Base-by-base conservation (phyloP, 2,113 vertebrate genomes). In the Falcunculus frontatus region DNA sequence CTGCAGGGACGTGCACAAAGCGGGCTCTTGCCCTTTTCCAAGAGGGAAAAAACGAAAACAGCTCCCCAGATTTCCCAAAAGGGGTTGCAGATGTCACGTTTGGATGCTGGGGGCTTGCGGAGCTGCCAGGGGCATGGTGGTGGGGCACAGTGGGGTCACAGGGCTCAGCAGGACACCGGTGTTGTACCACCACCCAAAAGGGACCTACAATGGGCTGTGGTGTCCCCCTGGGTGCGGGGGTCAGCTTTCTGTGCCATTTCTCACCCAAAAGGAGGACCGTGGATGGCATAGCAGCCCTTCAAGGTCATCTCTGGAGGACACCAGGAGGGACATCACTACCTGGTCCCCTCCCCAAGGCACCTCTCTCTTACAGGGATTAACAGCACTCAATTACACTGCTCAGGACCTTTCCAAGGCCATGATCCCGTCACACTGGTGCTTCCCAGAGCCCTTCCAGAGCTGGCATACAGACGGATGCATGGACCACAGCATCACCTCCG, bases 81-180 rank as follows among this genome's bases (percentile, higher is more conserved):
- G 41, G 42, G 17, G 17, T 25, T 63, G 32, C n/a, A 70, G 70
- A 46, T 6, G 5, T 16, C 0, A 0, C 0, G 3, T 73, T 21
- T 41, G 33, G 39, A 35, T 16, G 82, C 33, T 10, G 12, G 56
- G 32, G 32, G 42, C 25, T 70, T 39, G 27, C 0, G 2, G 55
- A 78, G 83, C 35, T 70, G 50, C 37, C 1, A 2, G 5, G 16
- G 25, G 33, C 13, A 65, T 0, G 0, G 68, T 14, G 6, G 2
- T 0, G 0, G 49, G 52, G 35, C 49, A 41, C 69, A 35, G 67
- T 0, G 35, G 1, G 16, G 59, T 37, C 91, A 69, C 23, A 4
- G 60, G 63, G 53, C 59, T 81, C 33, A 22, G 77, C 0, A 0
- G 6, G 52, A 25, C 41, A 63, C 39, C 0, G 0, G 47, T 1